phyloP scores from a whole-genome alignment of 2,888 invertebrate species.

The Strigamia crassipes region DNA sequence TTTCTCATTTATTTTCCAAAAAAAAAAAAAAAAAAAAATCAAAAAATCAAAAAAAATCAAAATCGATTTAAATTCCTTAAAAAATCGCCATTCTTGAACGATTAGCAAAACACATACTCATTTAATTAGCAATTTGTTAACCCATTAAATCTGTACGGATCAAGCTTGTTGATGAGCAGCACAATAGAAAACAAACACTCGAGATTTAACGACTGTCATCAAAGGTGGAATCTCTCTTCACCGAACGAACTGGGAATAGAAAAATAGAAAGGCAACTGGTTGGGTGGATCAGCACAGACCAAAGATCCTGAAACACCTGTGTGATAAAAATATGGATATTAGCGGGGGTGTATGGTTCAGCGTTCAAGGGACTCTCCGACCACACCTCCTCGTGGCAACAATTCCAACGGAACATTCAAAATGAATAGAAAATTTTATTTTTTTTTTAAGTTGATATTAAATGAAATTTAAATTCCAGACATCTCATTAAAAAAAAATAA shows the following conservation, averaged over 20 bases:
- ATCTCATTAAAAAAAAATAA: neutral
- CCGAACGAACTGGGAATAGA: neutral
- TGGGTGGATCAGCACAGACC: constrained; percentile 24
- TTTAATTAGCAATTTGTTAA: constrained; percentile 19
- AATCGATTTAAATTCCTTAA: neutral
- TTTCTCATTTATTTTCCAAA: neutral
- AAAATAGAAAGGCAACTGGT: constrained; percentile 10
- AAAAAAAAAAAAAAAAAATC: neutral
- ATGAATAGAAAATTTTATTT: neutral
- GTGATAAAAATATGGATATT: constrained; percentile 8
- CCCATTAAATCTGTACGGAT: neutral
- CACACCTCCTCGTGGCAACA: constrained; percentile 31
- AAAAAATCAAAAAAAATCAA: neutral
- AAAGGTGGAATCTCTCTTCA: neutral
- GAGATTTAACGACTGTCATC: constrained; percentile 2
- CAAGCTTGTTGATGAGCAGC: neutral
- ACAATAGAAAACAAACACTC: constrained; percentile 6
- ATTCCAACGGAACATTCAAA: neutral
- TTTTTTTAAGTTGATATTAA: neutral
- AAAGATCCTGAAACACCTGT: constrained; percentile 31
- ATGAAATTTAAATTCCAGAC: neutral
- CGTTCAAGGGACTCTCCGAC: constrained; percentile 31
- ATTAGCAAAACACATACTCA: neutral
- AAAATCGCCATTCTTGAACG: neutral
- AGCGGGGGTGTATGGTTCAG: constrained; percentile 13